A percentile compares a stretch with the other conserved stretches of the same genome.
These are phyloP conservation scores for Micromesistius poutassou DNA, from an alignment of 2,797 vertebrate genomes.

Conservation along the genomic window DNA sequence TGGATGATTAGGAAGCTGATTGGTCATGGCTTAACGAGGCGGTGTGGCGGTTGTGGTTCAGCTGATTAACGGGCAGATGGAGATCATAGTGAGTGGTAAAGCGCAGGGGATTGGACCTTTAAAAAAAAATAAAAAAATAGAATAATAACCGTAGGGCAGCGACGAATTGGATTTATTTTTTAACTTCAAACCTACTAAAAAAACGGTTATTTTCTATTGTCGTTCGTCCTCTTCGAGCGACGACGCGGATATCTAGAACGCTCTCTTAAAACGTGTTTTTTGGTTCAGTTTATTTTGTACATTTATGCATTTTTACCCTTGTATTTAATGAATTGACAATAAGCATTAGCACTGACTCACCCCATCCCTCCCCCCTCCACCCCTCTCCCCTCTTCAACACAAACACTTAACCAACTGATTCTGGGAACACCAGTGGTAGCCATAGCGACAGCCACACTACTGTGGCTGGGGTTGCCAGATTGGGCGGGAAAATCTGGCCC, in stretches of 20 bases:
- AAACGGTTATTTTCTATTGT: background rate
- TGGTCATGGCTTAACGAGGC: background rate
- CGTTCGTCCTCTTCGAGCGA: constrained; percentile 24
- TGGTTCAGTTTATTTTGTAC: constrained; percentile 46
- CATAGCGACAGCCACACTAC: background rate
- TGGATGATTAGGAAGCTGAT: background rate
- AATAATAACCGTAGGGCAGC: background rate
- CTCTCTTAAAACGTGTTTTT: constrained; percentile 46
- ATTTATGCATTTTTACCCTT: constrained; percentile 65
- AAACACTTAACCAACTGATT: constrained; percentile 21
- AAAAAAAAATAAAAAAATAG: too few species aligned
- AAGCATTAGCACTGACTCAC: constrained; percentile 62
- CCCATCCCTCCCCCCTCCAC: constrained; percentile 42
- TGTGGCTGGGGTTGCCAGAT: background rate
- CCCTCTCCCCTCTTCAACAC: constrained; percentile 8
- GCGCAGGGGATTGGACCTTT: background rate
- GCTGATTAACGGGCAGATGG: constrained; percentile 5
- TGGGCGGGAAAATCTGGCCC: too few species aligned
- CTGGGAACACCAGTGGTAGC: background rate
- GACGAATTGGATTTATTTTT: background rate
- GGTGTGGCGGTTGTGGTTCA: background rate
- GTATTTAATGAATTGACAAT: constrained; percentile 59
- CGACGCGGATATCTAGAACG: constrained; percentile 62
- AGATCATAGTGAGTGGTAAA: constrained; percentile 54
- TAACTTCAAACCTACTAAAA: constrained; percentile 34